phyloP scores from a whole-genome alignment of 1,140 invertebrate genomes.

The Manduca sexta region DNA sequence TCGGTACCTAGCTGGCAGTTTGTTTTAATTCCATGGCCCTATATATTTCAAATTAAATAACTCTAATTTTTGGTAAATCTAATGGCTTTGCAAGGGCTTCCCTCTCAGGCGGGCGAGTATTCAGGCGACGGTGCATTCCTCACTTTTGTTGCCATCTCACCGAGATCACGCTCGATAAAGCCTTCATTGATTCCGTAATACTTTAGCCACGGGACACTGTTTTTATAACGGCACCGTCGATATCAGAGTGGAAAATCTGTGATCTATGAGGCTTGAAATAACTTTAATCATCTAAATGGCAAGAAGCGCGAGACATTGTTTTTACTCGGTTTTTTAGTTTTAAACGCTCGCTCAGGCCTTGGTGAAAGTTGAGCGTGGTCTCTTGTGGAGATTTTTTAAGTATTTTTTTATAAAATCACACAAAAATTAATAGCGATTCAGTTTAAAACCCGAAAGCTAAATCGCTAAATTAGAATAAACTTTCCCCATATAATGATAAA shows the following conservation, averaged over 20 bases:
- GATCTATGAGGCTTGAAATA: constrained; percentile 21
- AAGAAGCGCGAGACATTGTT: background rate
- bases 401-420: no score
- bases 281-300: constrained; percentile 8
- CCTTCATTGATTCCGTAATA: constrained; percentile 37
- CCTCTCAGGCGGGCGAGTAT: constrained; percentile 28
- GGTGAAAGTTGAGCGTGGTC: no score
- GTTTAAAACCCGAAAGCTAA: no score
- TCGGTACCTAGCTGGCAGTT: no score
- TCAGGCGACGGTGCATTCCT: constrained; percentile 31
- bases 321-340: background rate
- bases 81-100: background rate
- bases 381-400: no score
- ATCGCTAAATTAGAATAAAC: no score
- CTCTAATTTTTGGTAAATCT: no score
- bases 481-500: no score
- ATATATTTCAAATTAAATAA: no score
- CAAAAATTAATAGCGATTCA: no score
- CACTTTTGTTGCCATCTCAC: constrained; percentile 31
- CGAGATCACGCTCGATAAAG: constrained; percentile 39
- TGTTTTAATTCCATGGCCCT: no score
- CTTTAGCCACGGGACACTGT: constrained; percentile 25
- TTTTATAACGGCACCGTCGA: constrained; percentile 14
- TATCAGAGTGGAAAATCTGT: background rate
- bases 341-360: background rate